Evolutionary conservation across 2,888 invertebrate species (phyloP), one percentile per base, ranked within the genome.

Genomic region (Thymelicus lineola): DNA sequence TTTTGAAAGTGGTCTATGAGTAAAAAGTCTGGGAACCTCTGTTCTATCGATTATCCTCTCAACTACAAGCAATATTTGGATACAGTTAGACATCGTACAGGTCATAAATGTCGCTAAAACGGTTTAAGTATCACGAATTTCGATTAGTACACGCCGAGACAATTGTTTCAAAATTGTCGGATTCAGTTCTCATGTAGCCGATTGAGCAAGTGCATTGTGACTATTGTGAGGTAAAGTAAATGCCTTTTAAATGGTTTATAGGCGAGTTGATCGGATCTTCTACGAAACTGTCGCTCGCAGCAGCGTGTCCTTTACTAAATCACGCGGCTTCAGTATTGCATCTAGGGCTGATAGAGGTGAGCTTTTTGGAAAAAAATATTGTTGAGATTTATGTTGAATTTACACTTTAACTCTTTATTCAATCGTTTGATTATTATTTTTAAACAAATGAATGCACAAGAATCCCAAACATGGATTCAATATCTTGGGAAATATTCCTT

Each of bases 81-180:
- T 42, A 63, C 57, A 55, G 14, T 55, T 53, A 45, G 10, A 58
- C 55, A 46, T 38, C 15, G 14, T 45, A 63, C 58, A 45, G 50
- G 17, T 35, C 59, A 59, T 59, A 70, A 70, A 63, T 36, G 58
- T 69, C 57, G 48, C 35, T 58, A 12, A 63, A 64, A 53, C 48
- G 42, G 69, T 64, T 68, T 48, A 50, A 59, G 57, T 70, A 64
- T 70, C 69, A 70, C 63, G 69, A 70, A 58, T 59, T 64, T 70
- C 58, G 58, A 64, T 63, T 69, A 38, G 62, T 59, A 71, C 72
- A 67, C 66, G 65, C 63, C 66, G 71, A 72, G 75, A 76, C 75
- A 77, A 79, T 76, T 70, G 74, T 76, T 77, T 71, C 75, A 74
- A 75, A 75, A 75, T 71, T 64, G 63, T 70, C 69, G 69, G 64